Percentiles rank a stretch among this genome's conserved stretches.
Evolutionary conservation across 2,888 invertebrate species (phyloP).

Genomic region (Philopedon plagiatum): DNA sequence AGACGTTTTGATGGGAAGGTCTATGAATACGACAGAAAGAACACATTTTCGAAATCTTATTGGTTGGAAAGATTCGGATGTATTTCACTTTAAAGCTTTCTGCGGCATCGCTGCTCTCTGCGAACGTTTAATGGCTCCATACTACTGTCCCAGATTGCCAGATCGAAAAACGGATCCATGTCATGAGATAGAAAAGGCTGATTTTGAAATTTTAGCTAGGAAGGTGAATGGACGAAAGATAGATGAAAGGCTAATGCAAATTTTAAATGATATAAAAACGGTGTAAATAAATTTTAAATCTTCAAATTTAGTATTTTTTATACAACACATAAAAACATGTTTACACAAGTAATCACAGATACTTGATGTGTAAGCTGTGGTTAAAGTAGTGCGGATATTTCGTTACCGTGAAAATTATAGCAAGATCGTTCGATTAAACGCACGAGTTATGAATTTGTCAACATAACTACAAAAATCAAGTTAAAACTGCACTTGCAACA

Average conservation of each 20-base stretch:
- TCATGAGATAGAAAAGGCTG: constrained; percentile 80
- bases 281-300: background rate
- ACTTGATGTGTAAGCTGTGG: no score
- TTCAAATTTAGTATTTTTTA: no score
- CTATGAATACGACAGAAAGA: constrained; percentile 71
- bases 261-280: constrained; percentile 70
- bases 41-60: constrained; percentile 70
- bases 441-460: no score
- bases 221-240: constrained; percentile 72
- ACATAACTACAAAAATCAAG: no score
- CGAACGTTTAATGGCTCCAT: constrained; percentile 78
- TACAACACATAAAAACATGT: no score
- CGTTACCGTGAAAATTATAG: no score
- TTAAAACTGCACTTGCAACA: no score
- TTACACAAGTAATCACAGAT: no score
- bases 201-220: constrained; percentile 77
- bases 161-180: constrained; percentile 77
- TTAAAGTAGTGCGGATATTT: no score
- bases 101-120: constrained; percentile 84
- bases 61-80: constrained; percentile 71
- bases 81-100: constrained; percentile 81
- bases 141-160: constrained; percentile 68
- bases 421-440: no score
- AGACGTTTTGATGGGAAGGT: constrained; percentile 77
- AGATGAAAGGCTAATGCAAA: constrained; percentile 69